Evolutionary conservation across 2,797 vertebrate genomes (phyloP).

Genomic region (Sebastes flavidus): DNA sequence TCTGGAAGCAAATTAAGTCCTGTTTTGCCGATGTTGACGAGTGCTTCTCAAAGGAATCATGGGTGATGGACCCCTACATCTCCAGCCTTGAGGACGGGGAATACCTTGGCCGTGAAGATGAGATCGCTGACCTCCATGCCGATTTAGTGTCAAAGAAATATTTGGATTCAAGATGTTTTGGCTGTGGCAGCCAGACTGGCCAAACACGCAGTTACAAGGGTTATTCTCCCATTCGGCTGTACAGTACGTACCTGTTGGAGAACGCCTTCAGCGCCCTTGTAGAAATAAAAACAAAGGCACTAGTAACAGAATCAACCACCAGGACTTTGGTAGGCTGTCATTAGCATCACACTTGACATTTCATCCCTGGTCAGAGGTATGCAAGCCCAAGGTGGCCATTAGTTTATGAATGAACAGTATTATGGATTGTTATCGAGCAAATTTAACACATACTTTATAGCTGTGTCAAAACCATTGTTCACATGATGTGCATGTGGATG

Average conservation of each 20-base stretch:
- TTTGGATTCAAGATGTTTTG: neutral
- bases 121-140: neutral
- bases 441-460: neutral
- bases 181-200: neutral
- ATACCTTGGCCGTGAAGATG: neutral
- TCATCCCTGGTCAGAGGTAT: neutral
- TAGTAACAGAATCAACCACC: neutral
- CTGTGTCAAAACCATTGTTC: neutral
- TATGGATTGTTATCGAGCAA: neutral
- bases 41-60: neutral
- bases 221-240: neutral
- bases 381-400: neutral
- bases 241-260: neutral
- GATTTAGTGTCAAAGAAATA: neutral
- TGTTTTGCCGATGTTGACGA: neutral
- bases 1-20: neutral
- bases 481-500: neutral
- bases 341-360: neutral
- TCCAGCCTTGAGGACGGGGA: neutral
- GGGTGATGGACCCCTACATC: no score
- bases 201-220: neutral
- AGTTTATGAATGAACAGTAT: neutral
- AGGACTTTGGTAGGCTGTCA: neutral
- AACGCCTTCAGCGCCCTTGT: neutral
- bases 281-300: neutral